These are phyloP conservation scores for Heliconius melpomene DNA, from an alignment of 1,140 invertebrate species.

Conservation along the genomic window DNA sequence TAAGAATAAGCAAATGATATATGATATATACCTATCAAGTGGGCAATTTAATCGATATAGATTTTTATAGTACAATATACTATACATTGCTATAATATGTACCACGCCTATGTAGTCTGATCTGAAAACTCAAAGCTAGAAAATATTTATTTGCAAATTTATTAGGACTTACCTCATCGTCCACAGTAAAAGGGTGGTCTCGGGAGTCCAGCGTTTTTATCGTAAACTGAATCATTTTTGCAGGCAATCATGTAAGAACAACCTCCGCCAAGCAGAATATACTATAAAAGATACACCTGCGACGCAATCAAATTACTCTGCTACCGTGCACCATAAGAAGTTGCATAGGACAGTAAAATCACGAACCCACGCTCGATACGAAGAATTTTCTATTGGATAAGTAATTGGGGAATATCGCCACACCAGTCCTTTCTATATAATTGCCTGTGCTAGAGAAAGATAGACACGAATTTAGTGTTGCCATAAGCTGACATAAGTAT, in stretches of 20 bases:
- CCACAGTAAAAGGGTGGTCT: conserved; percentile 92
- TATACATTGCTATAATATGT: conserved; percentile 12
- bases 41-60: conserved; percentile 15
- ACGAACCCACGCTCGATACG: conserved; percentile 40
- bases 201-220: conserved; percentile 96
- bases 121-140: background rate
- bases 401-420: conserved; percentile 37
- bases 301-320: conserved; percentile 23
- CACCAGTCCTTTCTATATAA: conserved; percentile 34
- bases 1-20: background rate
- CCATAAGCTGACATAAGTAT: conserved; percentile 16
- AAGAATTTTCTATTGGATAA: conserved; percentile 44
- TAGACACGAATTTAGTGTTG: conserved; percentile 30
- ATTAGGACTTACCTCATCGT: conserved; percentile 90
- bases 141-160: conserved; percentile 21
- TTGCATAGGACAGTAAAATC: conserved; percentile 9
- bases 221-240: conserved; percentile 63
- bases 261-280: conserved; percentile 28
- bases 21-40: background rate
- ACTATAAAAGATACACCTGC: conserved; percentile 20
- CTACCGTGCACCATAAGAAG: conserved; percentile 8
- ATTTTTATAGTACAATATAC: conserved; percentile 19
- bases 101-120: conserved; percentile 18
- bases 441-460: conserved; percentile 44
- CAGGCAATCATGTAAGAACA: conserved; percentile 34